These are phyloP conservation scores for Paedocypris sp. DNA, from an alignment of 2,113 vertebrate species.

Conservation along the genomic window DNA sequence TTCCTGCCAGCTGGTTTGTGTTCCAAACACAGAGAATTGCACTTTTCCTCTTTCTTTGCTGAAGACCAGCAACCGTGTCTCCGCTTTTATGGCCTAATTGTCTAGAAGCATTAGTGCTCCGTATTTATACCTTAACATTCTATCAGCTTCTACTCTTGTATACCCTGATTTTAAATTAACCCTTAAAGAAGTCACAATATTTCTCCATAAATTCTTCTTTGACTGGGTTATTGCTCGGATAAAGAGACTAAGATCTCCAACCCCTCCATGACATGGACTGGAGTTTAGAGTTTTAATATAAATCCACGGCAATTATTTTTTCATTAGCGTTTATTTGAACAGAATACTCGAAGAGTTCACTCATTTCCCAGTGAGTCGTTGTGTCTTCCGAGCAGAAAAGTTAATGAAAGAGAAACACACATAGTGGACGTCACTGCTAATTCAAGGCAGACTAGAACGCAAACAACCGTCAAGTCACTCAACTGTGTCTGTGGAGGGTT, in stretches of 20 bases:
- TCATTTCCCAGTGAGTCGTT: slow-evolving; percentile 4
- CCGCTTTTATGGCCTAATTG: slow-evolving; percentile 55
- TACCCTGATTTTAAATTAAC: slow-evolving; percentile 8
- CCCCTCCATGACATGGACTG: neutral
- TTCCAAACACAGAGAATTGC: slow-evolving; percentile 57
- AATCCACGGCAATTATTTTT: slow-evolving; percentile 30
- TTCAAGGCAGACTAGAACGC: neutral
- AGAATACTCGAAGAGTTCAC: slow-evolving; percentile 18
- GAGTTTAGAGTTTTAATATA: slow-evolving; percentile 24
- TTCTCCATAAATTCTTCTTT: slow-evolving; percentile 20
- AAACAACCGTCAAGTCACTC: too few relatives aligned
- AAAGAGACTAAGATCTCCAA: slow-evolving; percentile 11
- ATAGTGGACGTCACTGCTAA: neutral
- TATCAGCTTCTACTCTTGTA: slow-evolving; percentile 9
- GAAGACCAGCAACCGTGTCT: slow-evolving; percentile 58
- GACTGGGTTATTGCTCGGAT: slow-evolving; percentile 21
- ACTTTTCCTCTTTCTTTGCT: slow-evolving; percentile 61
- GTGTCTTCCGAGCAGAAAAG: slow-evolving; percentile 3
- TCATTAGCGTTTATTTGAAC: slow-evolving; percentile 32
- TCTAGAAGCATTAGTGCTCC: slow-evolving; percentile 30
- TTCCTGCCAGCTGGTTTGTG: slow-evolving; percentile 72
- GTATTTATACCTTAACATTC: slow-evolving; percentile 53
- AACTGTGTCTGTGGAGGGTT: too few relatives aligned
- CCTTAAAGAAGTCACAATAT: slow-evolving; percentile 15
- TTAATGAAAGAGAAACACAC: slow-evolving; percentile 34